Conservation (phyloP, 2,888 invertebrate species). For the Eucera pruinosa region DNA sequence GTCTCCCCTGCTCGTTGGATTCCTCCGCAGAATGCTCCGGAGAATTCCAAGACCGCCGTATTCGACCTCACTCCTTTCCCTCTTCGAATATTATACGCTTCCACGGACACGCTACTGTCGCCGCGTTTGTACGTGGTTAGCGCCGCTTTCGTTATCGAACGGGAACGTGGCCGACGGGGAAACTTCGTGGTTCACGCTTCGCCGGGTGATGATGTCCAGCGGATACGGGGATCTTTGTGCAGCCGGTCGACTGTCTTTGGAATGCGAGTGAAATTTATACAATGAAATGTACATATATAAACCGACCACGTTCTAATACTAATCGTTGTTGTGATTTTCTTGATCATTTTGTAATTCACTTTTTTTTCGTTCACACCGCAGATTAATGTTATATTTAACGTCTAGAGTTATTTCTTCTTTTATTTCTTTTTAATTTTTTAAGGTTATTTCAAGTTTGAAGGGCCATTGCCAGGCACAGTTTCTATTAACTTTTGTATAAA, state of each 20-base stretch:
- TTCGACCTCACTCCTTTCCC: background rate
- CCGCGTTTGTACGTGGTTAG: background rate
- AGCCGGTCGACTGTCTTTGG: background rate
- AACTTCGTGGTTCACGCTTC: constrained; percentile 9
- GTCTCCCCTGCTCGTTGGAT: constrained; percentile 44
- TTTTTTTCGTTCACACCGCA: too few relatives aligned
- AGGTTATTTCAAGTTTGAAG: too few relatives aligned
- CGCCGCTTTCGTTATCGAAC: constrained; percentile 17
- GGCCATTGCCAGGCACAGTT: too few relatives aligned
- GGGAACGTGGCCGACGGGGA: background rate
- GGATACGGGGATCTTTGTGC: background rate
- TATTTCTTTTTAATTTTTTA: too few relatives aligned
- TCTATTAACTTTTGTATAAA: too few relatives aligned
- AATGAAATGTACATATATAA: too few relatives aligned
- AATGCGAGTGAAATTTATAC: background rate
- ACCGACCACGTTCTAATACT: too few relatives aligned
- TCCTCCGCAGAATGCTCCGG: constrained; percentile 44
- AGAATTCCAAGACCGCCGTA: constrained; percentile 40
- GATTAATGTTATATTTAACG: too few relatives aligned
- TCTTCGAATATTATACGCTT: constrained; percentile 36
- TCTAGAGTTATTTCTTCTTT: too few relatives aligned
- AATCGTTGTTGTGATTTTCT: too few relatives aligned
- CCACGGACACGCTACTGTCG: constrained; percentile 4
- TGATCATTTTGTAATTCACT: too few relatives aligned
- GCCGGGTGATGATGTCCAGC: background rate